phyloP scores from a whole-genome alignment of 1,140 invertebrate genomes.

The Danaus melanippus region DNA sequence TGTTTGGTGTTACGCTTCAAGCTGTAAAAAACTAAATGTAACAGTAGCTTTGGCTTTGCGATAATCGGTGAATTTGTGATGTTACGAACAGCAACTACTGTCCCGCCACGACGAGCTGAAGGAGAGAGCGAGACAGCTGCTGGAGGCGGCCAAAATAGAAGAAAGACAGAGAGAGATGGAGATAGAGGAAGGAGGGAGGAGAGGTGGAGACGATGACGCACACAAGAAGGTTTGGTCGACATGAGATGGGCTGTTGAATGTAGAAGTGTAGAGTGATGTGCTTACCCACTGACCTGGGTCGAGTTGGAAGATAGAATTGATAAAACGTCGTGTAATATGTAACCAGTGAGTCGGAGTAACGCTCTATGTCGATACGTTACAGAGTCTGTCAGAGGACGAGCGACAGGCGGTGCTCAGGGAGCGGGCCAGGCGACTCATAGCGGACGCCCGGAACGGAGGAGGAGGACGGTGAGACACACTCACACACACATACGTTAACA shows the following conservation, averaged over 20 bases:
- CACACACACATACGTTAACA: no score
- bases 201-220: slow-evolving; percentile 13
- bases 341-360: no score
- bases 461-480: no score
- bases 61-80: no score
- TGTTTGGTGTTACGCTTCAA: no score
- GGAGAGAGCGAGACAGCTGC: slow-evolving; percentile 90
- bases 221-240: no score
- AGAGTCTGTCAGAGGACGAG: slow-evolving; percentile 78
- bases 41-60: no score
- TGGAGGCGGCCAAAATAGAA: slow-evolving; percentile 89
- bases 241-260: no score
- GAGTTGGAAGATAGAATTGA: not conserved
- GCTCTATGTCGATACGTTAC: not conserved
- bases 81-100: slow-evolving; percentile 75
- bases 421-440: slow-evolving; percentile 89
- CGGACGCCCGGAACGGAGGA: slow-evolving; percentile 80
- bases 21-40: no score
- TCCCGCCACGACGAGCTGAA: slow-evolving; percentile 88
- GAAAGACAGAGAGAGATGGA: slow-evolving; percentile 74
- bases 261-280: no score
- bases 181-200: slow-evolving; percentile 42
- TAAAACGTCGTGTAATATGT: not conserved
- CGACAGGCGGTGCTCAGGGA: slow-evolving; percentile 88
- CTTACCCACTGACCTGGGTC: no score